Conservation (phyloP, 2,113 vertebrate species). For the Heterochromis multidens region DNA sequence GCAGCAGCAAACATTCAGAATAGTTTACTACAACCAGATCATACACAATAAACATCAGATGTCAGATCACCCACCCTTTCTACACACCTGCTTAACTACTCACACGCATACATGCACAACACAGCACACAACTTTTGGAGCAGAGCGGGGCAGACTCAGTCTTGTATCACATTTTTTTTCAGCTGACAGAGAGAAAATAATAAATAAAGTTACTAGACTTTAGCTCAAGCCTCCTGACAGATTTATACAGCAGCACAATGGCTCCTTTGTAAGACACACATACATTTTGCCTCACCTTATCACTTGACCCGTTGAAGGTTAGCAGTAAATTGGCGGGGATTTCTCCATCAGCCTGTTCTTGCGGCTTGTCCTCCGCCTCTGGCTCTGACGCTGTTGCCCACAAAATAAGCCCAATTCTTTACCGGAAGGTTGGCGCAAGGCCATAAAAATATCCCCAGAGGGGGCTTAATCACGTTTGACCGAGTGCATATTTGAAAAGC, state of each 20-base stretch:
- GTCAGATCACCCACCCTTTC: neutral
- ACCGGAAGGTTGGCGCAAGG: slow-evolving; percentile 28
- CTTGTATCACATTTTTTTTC: slow-evolving; percentile 35
- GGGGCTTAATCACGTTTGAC: slow-evolving; percentile 40
- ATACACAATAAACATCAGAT: neutral
- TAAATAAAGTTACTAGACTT: slow-evolving; percentile 39
- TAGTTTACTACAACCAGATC: neutral
- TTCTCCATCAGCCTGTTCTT: slow-evolving; percentile 1
- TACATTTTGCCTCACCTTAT: slow-evolving; percentile 52
- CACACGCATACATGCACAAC: neutral
- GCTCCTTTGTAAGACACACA: slow-evolving; percentile 39
- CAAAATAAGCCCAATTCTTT: slow-evolving; percentile 53
- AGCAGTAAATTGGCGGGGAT: slow-evolving; percentile 47
- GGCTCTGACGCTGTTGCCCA: neutral
- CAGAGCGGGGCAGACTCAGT: neutral
- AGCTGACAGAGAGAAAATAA: slow-evolving; percentile 32
- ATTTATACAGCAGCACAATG: slow-evolving; percentile 53
- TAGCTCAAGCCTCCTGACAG: slow-evolving; percentile 37
- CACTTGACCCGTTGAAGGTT: slow-evolving; percentile 29
- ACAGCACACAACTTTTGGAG: neutral
- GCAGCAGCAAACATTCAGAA: accelerated
- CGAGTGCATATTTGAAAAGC: slow-evolving; percentile 48
- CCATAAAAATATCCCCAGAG: slow-evolving; percentile 34
- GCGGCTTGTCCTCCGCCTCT: neutral
- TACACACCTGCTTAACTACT: neutral